Evolutionary conservation across 2,113 vertebrate species (phyloP).

Genomic region (Festucalex cinctus): DNA sequence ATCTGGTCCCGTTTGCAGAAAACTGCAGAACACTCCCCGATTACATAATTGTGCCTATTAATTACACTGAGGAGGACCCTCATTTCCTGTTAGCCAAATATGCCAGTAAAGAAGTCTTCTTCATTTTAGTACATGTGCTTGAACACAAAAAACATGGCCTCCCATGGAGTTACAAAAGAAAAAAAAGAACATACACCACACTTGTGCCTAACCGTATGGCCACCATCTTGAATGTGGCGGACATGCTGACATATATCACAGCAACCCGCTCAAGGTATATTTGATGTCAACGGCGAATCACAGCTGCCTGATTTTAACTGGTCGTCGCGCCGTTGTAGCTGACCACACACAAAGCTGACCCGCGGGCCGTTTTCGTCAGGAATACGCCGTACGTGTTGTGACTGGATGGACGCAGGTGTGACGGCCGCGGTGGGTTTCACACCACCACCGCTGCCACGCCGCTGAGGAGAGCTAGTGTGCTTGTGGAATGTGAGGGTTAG

Average conservation of each 20-base stretch:
- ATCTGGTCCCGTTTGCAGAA: conserved; percentile 66
- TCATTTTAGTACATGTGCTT: conserved; percentile 45
- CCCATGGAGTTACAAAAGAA: background rate
- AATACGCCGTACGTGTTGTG: conserved; percentile 43
- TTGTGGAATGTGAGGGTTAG: conserved; percentile 5
- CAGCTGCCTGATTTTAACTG: conserved; percentile 29
- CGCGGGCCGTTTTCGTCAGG: conserved; percentile 28
- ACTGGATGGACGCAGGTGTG: conserved; percentile 47
- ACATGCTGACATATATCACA: background rate
- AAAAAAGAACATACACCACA: background rate
- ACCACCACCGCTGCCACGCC: conserved; percentile 7
- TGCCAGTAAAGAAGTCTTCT: conserved; percentile 41
- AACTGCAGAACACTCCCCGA: conserved; percentile 61
- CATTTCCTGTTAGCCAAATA: conserved; percentile 57
- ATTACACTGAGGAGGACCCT: conserved; percentile 56
- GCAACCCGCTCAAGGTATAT: background rate
- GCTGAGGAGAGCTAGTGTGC: conserved; percentile 21
- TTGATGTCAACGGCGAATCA: background rate
- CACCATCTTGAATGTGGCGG: background rate
- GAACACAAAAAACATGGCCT: conserved; percentile 38
- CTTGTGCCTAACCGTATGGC: background rate
- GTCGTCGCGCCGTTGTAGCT: conserved; percentile 35
- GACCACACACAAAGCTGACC: conserved; percentile 63
- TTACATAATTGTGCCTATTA: conserved; percentile 73
- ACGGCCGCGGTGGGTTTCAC: conserved; percentile 47